Conservation (phyloP, 2,797 vertebrate species). For the Prunella strophiata region DNA sequence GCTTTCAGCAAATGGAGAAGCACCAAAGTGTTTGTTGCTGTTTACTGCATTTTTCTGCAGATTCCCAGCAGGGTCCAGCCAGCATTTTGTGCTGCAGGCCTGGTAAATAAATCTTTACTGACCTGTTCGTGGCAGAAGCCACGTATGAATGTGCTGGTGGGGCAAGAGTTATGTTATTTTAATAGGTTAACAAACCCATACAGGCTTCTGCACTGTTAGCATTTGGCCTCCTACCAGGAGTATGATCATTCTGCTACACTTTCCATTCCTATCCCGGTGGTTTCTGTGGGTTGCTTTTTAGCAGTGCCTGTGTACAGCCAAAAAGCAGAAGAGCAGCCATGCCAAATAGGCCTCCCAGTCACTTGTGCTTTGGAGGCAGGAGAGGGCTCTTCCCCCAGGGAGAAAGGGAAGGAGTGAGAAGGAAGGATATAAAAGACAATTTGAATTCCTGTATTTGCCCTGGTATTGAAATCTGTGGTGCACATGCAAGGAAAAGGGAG, state of each 20-base stretch:
- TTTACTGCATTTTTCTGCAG: background rate
- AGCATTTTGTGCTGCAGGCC: background rate
- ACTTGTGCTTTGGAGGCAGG: background rate
- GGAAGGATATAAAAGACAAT: background rate
- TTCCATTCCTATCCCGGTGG: background rate
- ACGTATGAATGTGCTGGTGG: background rate
- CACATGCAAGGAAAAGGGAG: background rate
- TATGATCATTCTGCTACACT: background rate
- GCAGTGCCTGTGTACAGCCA: background rate
- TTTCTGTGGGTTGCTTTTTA: background rate
- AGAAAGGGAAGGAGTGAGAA: background rate
- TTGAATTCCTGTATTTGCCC: background rate
- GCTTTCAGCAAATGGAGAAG: background rate
- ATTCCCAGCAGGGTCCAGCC: background rate
- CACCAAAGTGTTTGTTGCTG: background rate
- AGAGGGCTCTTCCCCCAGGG: background rate
- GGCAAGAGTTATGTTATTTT: conserved; percentile 10
- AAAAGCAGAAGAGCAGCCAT: background rate
- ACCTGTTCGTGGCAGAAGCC: conserved; percentile 3
- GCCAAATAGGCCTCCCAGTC: background rate
- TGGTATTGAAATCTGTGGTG: background rate
- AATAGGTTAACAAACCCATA: background rate
- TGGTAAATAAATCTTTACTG: conserved; percentile 23
- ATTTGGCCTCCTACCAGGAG: conserved; percentile 33
- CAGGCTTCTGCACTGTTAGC: background rate